Evolutionary conservation across 1,140 invertebrate species (phyloP), one percentile per base, ranked within the genome.

Genomic region (Lordiphosa mommai): DNA sequence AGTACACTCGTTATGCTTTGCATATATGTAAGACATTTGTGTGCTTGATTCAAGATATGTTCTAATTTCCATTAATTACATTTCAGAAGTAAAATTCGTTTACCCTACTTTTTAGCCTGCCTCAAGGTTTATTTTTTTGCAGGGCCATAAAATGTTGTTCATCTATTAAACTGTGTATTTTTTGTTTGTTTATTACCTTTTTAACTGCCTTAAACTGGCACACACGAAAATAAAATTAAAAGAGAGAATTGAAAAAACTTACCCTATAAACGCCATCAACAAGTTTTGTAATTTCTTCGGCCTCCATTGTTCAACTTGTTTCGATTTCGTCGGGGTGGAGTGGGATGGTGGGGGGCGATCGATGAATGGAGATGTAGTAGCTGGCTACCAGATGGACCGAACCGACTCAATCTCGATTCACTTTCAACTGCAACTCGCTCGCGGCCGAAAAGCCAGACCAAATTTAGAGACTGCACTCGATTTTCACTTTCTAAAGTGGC

Each of bases 181-280:
- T 63, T 56, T 43, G 14, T 43, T 8, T 47, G 27, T 57, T 63
- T 56, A 63, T 67, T 57, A 47, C 29, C 34, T 36, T 29, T 23
- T 38, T 36, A 50, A 44, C 44, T 37, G 55, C 32, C 37, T 43
- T 23, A 65, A 59, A 53, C 48, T 53, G 40, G 43, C 32, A 37
- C 52, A 57, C n/a, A 38, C 46, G 23, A 46, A 10, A 36, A 20
- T 13, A 12, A 51, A 37, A 23, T n/a, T 43, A 20, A 38, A 3
- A 33, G 6, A 36, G 17, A 10, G 9, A 56, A 10, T 17, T 23
- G 33, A 34, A 27, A 17, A 5, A 17, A 84, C 90, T 91, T 91
- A 96, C 95, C 93, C 96, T 95, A 89, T 96, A 96, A 80, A 96
- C 95, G 74, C 94, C 94, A 91, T 96, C 95, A 67, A 96, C 95